Evolutionary conservation across 2,888 invertebrate genomes (phyloP), one percentile per base, ranked within the genome.

Genomic region (Cephus nigrinus): DNA sequence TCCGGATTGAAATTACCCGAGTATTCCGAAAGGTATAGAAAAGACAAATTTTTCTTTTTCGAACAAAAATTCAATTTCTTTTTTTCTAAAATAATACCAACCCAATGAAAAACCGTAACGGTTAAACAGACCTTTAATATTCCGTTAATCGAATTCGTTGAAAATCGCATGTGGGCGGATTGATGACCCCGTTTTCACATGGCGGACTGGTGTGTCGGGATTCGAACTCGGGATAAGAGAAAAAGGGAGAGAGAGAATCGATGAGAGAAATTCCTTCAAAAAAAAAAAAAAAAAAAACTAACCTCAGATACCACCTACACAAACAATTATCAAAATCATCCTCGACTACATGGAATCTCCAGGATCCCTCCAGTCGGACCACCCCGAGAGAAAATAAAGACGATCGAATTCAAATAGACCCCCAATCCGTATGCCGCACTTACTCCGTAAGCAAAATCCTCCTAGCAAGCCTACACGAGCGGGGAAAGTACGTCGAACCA

Each of bases 131-230:
- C 55, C 2, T 55, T 83, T 84, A 77, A 82, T 83, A 83, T 83
- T 83, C 84, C 82, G 82, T 85, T 76, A 80, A 83, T 82, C 78
- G 78, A 78, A 79, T 75, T 77, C 40, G 35, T 74, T 36, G 74
- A 35, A 74, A 69, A 79, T 75, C 73, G 73, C 69, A 80, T 80
- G 80, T 80, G 79, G 80, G 30, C 80, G 74, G 76, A 33, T 71
- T 33, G 71, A 32, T 55, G 74, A 34, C 74, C 74, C 35, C 32
- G 74, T 74, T 74, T 23, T 23, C 55, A 9, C 55, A 23, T 23
- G 55, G 55, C 15, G 55, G 23, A 55, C 55, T 23, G 55, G 23
- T 5, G 55, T 9, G 23, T 55, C 55, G 55, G 23, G 55, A 55
- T 55, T 55, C 15, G 55, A 55, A 55, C 55, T 55, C 55, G 55